Evolutionary conservation across 2,113 vertebrate species (phyloP), one percentile per base, ranked within the genome.

Genomic region (Lonchura striata): DNA sequence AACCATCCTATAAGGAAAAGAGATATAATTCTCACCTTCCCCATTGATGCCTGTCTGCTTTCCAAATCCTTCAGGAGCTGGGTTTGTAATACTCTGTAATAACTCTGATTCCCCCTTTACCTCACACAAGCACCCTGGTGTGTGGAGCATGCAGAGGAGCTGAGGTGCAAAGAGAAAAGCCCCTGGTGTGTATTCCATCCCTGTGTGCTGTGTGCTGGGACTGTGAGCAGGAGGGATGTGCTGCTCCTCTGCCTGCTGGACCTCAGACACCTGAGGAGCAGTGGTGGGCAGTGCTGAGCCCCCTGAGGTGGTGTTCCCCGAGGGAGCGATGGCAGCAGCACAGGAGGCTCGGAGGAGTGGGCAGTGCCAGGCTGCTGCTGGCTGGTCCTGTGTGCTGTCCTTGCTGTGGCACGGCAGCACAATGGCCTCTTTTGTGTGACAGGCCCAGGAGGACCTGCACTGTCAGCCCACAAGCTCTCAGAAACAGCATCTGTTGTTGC

Each of bases 61-160:
- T 59, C 7, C 7, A 46, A 80, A 28, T 21, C n/a, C 19, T 46
- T 46, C 23, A 53, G 78, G 46, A 92, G 20, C 46, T 23, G 22
- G 17, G 9, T 53, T 66, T 52, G 30, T 61, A 37, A 8, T 1
- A 6, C n/a, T n/a, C n/a, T n/a, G n/a, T n/a, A n/a, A n/a, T n/a
- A n/a, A n/a, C 13, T 82, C 19, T 53, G 28, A 53, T 52, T n/a
- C 16, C 30, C 9, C 2, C 14, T 79, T 64, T 15, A 11, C 19
- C 49, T 24, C 57, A 42, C 39, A 27, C 13, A 70, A 9, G 9
- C 3, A 0, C 13, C 1, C 4, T 0, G 1, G 11, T 60, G 15
- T 31, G 8, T 22, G 44, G 44, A 52, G 27, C 31, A 7, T 9
- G 18, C 1, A 6, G 25, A 71, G 60, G 39, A 78, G 60, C 52